phyloP scores from a whole-genome alignment of 2,888 invertebrate species.

The Norana najaformis region DNA sequence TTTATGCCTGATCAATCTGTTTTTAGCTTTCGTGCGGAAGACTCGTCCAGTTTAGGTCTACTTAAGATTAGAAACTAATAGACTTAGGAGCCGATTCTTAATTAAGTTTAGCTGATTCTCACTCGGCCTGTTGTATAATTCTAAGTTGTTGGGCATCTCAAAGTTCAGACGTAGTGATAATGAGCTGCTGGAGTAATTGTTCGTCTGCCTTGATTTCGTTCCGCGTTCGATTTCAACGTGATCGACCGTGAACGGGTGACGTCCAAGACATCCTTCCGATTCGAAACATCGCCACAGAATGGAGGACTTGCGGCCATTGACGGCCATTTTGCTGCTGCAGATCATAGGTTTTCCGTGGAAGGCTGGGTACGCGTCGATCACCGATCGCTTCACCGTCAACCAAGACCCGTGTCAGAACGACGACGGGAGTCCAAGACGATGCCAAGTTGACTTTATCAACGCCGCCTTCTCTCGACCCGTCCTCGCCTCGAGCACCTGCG shows the following conservation, averaged over 20 bases:
- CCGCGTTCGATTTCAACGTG: background rate
- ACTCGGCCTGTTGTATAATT: background rate
- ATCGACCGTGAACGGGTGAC: background rate
- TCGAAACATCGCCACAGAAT: background rate
- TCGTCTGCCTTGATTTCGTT: background rate
- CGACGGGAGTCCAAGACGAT: slow-evolving; percentile 73
- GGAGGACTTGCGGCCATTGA: background rate
- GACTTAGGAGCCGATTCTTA: background rate
- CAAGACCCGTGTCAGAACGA: slow-evolving; percentile 87
- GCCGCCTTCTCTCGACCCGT: slow-evolving; percentile 92
- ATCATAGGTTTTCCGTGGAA: background rate
- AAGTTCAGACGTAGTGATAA: background rate
- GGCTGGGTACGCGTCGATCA: background rate
- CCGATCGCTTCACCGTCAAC: background rate
- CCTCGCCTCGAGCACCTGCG: slow-evolving; percentile 81
- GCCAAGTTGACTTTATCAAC: slow-evolving; percentile 97
- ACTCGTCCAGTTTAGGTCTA: background rate
- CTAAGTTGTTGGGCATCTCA: background rate
- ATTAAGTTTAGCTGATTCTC: background rate
- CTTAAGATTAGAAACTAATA: background rate
- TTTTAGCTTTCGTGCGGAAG: background rate
- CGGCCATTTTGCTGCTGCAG: background rate
- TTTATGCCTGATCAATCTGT: background rate
- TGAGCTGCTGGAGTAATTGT: background rate
- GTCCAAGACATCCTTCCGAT: background rate